Base-by-base conservation (phyloP, 2,888 invertebrate species). In the Dasysyrphus tricinctus region DNA sequence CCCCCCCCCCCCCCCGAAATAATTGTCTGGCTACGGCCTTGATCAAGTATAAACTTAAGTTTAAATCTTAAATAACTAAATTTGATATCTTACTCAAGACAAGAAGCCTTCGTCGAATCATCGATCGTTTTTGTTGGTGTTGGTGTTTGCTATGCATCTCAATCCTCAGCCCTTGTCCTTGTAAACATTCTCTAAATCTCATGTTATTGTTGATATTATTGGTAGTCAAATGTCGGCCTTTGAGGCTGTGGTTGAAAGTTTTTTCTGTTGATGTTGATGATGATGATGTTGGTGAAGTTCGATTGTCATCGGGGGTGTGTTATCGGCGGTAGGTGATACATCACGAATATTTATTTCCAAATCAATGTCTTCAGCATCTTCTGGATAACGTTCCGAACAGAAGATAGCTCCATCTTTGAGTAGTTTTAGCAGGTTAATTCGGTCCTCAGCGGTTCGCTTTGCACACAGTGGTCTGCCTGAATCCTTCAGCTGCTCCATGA, bases 391-490 rank as follows among this genome's bases (percentile, higher is more conserved):
- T 88, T 92, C 92, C 19, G 92, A 92, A 85, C 92, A 92, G 72
- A 92, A 92, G 37, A 92, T 92, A 54, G 92, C 92, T 6, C 92
- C 92, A n/a, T 92, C 92, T 80, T 91, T 91, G 9, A 92, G 96
- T 89, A 97, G 93, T 93, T 97, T 96, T 90, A 97, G 93, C 91
- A 97, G 93, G 93, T 97, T 97, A 95, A 97, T 95, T 69, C 97
- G 96, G 93, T 97, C 97, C 93, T 97, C 96, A 63, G 97, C 97
- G 93, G 96, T 96, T 88, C 97, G 94, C 92, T 97, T 97, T 91
- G 97, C 97, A 90, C 95, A 94, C 89, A 97, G 93, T 92, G 95
- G 95, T 91, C 95, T 95, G 92, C 97, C 96, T 89, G 97, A 97
- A 93, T 97, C 97, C 92, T 97, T 92, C 9, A 92, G 89, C 83